Evolutionary conservation across 2,113 vertebrate species (phyloP).

Genomic region (Agelaius phoeniceus): DNA sequence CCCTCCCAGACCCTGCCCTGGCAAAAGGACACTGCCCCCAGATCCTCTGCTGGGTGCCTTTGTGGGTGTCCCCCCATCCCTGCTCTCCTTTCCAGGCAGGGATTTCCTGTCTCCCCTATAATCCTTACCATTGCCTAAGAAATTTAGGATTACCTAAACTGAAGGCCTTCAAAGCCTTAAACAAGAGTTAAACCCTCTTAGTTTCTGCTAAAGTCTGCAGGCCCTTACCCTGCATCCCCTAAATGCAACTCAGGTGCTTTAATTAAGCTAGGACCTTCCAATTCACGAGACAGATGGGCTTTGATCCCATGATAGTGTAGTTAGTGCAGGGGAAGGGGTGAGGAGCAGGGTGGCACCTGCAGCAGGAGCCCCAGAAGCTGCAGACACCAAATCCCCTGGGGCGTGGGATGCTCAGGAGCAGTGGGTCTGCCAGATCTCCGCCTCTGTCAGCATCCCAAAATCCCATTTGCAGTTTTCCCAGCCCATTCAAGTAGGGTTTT

Average conservation of each 20-base stretch:
- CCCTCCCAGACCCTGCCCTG: not conserved
- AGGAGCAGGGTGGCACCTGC: not conserved
- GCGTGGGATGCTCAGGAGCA: fast-evolving
- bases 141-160: no score
- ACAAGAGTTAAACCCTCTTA: no score
- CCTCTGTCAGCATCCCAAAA: not conserved
- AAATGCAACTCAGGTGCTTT: no score
- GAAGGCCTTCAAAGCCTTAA: no score
- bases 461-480: not conserved
- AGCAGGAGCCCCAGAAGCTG: not conserved
- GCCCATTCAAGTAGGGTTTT: not conserved
- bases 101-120: not conserved
- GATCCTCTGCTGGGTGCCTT: constrained; percentile 45
- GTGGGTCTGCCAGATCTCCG: not conserved
- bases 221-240: no score
- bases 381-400: not conserved
- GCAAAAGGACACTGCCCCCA: constrained; percentile 7
- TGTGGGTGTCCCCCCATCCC: not conserved
- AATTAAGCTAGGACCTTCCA: no score
- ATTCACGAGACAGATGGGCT: no score
- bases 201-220: no score
- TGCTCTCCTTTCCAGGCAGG: not conserved
- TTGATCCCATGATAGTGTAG: no score
- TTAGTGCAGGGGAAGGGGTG: not conserved
- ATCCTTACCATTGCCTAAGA: no score